Evolutionary conservation across 1,140 invertebrate species (phyloP).

Genomic region (Bilobella aurantiaca): DNA sequence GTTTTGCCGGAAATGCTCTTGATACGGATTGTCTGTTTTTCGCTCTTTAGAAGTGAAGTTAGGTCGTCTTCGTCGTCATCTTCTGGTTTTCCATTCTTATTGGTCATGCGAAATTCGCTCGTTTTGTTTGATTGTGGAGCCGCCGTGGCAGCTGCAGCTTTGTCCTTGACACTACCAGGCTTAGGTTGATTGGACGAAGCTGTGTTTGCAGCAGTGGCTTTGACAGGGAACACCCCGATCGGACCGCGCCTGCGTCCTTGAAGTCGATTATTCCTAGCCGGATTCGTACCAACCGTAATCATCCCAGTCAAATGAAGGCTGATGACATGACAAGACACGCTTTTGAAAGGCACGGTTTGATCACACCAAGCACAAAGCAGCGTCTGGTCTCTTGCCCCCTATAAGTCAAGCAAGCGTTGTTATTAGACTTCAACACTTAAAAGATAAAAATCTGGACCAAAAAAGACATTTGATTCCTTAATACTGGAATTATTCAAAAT

Average conservation of each 20-base stretch:
- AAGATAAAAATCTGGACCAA: no score
- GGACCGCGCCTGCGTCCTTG: not conserved
- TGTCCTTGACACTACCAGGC: not conserved
- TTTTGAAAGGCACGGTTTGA: slow-evolving; percentile 10
- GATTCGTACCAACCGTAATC: not conserved
- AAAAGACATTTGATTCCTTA: no score
- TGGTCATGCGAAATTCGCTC: slow-evolving; percentile 1
- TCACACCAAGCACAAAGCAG: slow-evolving; percentile 14
- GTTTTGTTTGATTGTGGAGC: not conserved
- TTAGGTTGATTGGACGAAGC: not conserved
- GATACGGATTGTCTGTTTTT: not conserved
- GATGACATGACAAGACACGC: slow-evolving; percentile 16
- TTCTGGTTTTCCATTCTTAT: slow-evolving; percentile 3
- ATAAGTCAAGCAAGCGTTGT: not conserved
- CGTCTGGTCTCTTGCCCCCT: slow-evolving; percentile 9
- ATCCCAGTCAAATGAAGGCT: slow-evolving; percentile 11
- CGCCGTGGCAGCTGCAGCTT: not conserved
- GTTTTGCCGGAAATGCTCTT: not conserved
- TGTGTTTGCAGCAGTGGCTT: not conserved
- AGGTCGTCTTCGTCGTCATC: not conserved
- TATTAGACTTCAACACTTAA: no score
- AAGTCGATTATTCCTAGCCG: not conserved
- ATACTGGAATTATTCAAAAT: no score
- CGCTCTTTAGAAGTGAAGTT: not conserved
- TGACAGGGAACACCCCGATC: not conserved